Conservation (phyloP, 2,888 invertebrate species). For the Tetheella fluctuosa region DNA sequence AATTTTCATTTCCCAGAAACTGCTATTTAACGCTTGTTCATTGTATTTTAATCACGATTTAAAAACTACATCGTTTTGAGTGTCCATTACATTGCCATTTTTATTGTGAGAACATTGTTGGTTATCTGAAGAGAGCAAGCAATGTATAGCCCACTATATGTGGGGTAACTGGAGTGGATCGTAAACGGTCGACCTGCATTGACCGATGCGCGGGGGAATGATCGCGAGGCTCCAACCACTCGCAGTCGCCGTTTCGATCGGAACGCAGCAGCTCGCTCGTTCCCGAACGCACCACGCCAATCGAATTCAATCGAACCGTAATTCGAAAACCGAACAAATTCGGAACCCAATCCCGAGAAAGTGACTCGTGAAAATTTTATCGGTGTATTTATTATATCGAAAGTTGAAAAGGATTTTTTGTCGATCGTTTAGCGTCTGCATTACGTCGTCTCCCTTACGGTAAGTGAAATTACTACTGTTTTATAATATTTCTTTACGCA, state of each 20-base stretch:
- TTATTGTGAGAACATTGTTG: not conserved
- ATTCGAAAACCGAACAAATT: conserved; percentile 42
- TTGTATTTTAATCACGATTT: conserved; percentile 17
- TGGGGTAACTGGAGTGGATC: conserved; percentile 26
- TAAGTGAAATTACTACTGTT: conserved; percentile 48
- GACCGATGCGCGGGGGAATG: conserved; percentile 71
- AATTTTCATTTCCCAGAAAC: conserved; percentile 33
- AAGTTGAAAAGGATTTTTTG: conserved; percentile 61
- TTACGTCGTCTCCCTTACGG: conserved; percentile 65
- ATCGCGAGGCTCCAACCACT: conserved; percentile 44
- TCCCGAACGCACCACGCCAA: conserved; percentile 35
- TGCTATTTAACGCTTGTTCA: conserved; percentile 26
- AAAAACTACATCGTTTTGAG: too few species aligned
- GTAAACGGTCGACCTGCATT: conserved; percentile 46
- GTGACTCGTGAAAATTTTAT: conserved; percentile 60
- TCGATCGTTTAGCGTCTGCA: conserved; percentile 37
- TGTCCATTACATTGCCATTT: conserved; percentile 8
- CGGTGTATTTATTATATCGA: conserved; percentile 57
- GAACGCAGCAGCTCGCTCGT: conserved; percentile 65
- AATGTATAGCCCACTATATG: conserved; percentile 33
- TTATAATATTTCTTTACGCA: conserved; percentile 13
- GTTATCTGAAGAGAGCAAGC: conserved; percentile 15
- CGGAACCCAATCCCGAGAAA: conserved; percentile 41
- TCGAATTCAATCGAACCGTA: conserved; percentile 33
- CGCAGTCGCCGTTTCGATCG: conserved; percentile 71